These are phyloP conservation scores for Meliscaeva auricollis DNA, from an alignment of 2,888 invertebrate species.

Conservation along the genomic window DNA sequence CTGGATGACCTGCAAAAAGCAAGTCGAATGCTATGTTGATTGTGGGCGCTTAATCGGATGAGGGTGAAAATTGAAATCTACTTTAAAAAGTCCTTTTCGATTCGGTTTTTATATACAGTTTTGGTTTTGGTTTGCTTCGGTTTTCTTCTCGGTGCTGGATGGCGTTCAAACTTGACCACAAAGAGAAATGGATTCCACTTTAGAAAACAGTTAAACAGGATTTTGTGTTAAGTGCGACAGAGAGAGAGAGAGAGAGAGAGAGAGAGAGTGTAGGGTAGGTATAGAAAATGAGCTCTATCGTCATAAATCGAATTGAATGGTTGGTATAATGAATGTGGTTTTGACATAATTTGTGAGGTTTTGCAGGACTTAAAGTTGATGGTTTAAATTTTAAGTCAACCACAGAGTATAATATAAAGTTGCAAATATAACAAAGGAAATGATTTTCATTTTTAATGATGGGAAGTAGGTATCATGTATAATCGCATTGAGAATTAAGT, in stretches of 20 bases:
- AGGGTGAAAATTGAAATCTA: conserved; percentile 65
- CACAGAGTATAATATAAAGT: no score
- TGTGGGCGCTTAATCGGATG: conserved; percentile 66
- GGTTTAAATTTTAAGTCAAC: no score
- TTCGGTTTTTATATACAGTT: conserved; percentile 17
- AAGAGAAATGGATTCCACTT: conserved; percentile 47
- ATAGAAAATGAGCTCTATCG: conserved; percentile 3
- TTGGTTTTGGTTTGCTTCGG: background rate
- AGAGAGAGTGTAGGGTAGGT: background rate
- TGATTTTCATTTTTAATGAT: no score
- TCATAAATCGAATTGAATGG: conserved; percentile 25
- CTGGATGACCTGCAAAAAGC: conserved; percentile 48
- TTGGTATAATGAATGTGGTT: background rate
- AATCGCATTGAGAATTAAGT: no score
- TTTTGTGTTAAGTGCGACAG: conserved; percentile 47
- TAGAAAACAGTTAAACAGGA: conserved; percentile 1
- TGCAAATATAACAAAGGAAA: no score
- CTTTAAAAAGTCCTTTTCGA: conserved; percentile 21
- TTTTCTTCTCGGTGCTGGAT: background rate
- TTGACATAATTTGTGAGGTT: conserved; percentile 5
- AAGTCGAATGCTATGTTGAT: conserved; percentile 48
- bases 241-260: background rate
- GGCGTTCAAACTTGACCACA: conserved; percentile 30
- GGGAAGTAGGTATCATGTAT: no score
- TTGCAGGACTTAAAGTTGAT: background rate